These are phyloP conservation scores for Notodromas monacha DNA, from an alignment of 2,888 invertebrate genomes.

Conservation along the genomic window DNA sequence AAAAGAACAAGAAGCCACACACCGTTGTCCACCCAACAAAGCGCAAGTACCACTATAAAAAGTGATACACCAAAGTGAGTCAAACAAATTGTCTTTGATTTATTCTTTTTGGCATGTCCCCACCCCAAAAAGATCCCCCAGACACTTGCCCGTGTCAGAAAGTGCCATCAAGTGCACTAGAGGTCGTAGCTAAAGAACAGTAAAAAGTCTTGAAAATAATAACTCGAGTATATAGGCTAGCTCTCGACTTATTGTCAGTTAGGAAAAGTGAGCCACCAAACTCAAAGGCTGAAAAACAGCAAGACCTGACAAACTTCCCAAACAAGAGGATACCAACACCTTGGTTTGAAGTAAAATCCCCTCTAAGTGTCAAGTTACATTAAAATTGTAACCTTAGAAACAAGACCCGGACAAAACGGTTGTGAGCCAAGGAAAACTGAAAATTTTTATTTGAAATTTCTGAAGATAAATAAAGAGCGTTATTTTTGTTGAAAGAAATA, in stretches of 20 bases:
- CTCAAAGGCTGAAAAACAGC: constrained; percentile 1
- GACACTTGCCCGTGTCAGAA: constrained; percentile 4
- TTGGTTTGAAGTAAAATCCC: not conserved
- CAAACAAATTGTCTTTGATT: constrained; percentile 4
- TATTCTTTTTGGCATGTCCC: constrained; percentile 1
- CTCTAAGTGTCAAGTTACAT: constrained; percentile 4
- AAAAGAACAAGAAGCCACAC: constrained; percentile 4
- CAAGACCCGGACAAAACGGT: not conserved
- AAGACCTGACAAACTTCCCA: not conserved
- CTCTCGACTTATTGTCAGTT: constrained; percentile 1
- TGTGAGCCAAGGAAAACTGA: constrained; percentile 4
- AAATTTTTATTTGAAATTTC: constrained; percentile 2
- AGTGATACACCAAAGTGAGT: constrained; percentile 4
- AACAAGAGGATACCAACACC: constrained; percentile 4
- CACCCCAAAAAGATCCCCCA: constrained; percentile 4
- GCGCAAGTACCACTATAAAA: constrained; percentile 4
- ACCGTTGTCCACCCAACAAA: constrained; percentile 4
- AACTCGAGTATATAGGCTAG: constrained; percentile 4
- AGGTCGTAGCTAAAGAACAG: constrained; percentile 4
- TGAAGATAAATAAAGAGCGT: no score
- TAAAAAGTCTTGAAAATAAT: constrained; percentile 4
- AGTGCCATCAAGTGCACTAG: not conserved
- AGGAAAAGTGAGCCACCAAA: constrained; percentile 1
- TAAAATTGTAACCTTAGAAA: not conserved
- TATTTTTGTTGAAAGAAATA: no score